Evolutionary conservation across 2,113 vertebrate species (phyloP), one percentile per base, ranked within the genome.

Genomic region (Pongo abelii): DNA sequence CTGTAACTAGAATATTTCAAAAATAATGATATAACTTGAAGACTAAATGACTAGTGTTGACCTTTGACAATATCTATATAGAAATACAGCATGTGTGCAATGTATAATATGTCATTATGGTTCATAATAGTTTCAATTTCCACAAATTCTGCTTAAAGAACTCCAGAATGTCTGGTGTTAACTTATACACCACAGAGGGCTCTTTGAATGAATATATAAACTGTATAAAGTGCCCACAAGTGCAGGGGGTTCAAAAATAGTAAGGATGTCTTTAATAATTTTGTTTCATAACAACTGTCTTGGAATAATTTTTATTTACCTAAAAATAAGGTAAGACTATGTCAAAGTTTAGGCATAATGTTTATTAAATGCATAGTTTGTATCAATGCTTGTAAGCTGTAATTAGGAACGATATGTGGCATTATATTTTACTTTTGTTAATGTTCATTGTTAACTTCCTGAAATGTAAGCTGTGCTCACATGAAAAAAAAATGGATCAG

Each of bases 1-100:
- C 30, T 40, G 1, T 61, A 83, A 86, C 23, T 79, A 78, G 38
- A 13, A 89, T 61, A 79, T 59, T 97, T 93, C 4, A 61, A 94
- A 96, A 75, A 38, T 22, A 91, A 75, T 18, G 2, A 46, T 25
- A 3, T 64, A 30, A n/a, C 0, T 17, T 46, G 23, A 57, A 83
- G 46, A 72, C 18, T 89, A 35, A 35, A 38, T 13, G 32, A 32
- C 4, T 23, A 35, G 12, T 52, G 70, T 64, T 83, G 32, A 92
- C 17, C n/a, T 85, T 43, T 43, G 32, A 74, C 10, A 67, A 64
- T 6, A 20, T 81, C 23, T 22, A 67, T 30, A 27, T 23, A 38
- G 9, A 48, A 94, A 74, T 10, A 48, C 1, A 69, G 10, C 14
- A 20, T 22, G 0, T 61, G 0, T 84, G 64, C 0, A 87, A 18